A percentile compares a stretch with the other conserved stretches of the same genome.
Conservation (phyloP, 1,140 invertebrate genomes). For the Zaprionus inermis region DNA sequence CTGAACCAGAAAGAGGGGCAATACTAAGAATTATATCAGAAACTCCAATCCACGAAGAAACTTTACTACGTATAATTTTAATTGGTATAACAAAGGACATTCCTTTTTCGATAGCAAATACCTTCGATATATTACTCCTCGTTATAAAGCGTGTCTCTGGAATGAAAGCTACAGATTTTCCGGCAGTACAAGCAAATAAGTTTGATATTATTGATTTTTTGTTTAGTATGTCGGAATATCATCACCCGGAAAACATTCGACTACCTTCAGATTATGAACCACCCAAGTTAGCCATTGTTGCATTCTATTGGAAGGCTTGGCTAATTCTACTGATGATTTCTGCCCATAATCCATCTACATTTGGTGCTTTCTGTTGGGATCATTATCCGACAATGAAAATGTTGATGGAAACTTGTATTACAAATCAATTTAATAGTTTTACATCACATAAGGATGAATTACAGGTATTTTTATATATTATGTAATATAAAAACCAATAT, state of each 20-base stretch:
- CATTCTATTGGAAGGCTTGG: constrained; percentile 98
- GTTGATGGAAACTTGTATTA: constrained; percentile 99
- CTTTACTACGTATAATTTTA: constrained; percentile 91
- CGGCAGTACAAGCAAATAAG: constrained; percentile 90
- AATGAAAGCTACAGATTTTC: constrained; percentile 88
- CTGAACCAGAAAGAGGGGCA: constrained; percentile 92
- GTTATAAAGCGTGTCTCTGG: constrained; percentile 93
- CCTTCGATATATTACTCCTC: constrained; percentile 93
- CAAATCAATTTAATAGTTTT: constrained; percentile 86
- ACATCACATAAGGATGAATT: constrained; percentile 73
- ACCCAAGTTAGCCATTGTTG: constrained; percentile 95
- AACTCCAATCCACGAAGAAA: constrained; percentile 93
- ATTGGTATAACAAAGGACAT: constrained; percentile 95
- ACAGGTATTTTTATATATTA: constrained; percentile 56
- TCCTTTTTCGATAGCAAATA: constrained; percentile 91
- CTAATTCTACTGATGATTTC: constrained; percentile 94
- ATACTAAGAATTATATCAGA: constrained; percentile 94
- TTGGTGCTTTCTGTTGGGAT: constrained; percentile 94
- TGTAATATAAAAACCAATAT: background rate
- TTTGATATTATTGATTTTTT: constrained; percentile 94
- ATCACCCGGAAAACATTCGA: constrained; percentile 96
- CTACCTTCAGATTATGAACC: constrained; percentile 93
- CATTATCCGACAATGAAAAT: constrained; percentile 96
- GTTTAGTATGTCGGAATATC: constrained; percentile 95
- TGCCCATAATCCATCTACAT: constrained; percentile 95